These are phyloP conservation scores for Gyps fulvus DNA, from an alignment of 2,113 vertebrate genomes.

Conservation along the genomic window DNA sequence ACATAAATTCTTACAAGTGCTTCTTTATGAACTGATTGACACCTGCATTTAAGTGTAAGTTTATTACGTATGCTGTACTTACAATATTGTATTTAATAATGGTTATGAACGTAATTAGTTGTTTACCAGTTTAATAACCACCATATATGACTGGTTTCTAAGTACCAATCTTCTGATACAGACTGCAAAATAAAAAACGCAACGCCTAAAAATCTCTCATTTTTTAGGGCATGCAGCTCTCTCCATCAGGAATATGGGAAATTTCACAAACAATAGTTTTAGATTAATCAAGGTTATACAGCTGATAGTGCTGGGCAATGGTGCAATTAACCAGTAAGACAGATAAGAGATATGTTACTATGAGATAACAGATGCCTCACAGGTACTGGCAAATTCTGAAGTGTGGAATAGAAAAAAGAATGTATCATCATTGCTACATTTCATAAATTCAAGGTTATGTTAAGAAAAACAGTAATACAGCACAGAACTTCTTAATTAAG, in stretches of 20 bases:
- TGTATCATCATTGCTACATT: neutral
- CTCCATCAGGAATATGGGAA: neutral
- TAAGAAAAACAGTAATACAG: neutral
- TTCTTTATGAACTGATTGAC: neutral
- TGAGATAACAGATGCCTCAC: neutral
- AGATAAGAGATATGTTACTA: neutral
- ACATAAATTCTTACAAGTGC: neutral
- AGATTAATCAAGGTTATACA: neutral
- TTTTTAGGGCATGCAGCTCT: neutral
- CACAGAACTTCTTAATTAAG: neutral
- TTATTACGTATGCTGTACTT: neutral
- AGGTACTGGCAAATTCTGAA: neutral
- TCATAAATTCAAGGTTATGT: neutral
- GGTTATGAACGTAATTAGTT: neutral
- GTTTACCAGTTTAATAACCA: neutral
- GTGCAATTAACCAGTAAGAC: neutral
- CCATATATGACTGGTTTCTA: neutral
- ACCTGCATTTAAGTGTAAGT: neutral
- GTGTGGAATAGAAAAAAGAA: neutral
- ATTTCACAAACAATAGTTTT: neutral
- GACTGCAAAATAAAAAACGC: neutral
- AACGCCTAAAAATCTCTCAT: neutral
- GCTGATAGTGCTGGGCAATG: neutral
- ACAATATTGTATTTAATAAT: neutral
- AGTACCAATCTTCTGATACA: neutral